A percentile compares a stretch with the other conserved stretches of the same genome.
These are phyloP conservation scores for Aquatica leii DNA, from an alignment of 2,888 invertebrate genomes.

Conservation along the genomic window DNA sequence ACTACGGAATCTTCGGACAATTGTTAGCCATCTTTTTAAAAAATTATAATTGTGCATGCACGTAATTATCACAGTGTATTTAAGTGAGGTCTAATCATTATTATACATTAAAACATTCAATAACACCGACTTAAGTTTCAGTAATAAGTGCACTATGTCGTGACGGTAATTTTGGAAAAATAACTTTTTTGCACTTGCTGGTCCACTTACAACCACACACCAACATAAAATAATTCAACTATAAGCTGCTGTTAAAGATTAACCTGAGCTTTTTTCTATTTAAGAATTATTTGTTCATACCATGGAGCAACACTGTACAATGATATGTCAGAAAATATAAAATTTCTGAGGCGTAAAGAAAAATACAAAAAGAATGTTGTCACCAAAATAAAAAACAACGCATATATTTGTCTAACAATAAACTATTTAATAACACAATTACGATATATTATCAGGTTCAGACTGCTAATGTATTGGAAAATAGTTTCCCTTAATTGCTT, in stretches of 20 bases:
- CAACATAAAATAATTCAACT: conserved; percentile 5
- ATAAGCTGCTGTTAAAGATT: conserved; percentile 13
- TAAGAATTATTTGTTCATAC: conserved; percentile 5
- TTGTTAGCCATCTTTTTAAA: not conserved
- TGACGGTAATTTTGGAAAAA: too few species aligned
- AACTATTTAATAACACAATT: too few species aligned
- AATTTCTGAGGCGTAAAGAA: too few species aligned
- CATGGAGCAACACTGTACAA: conserved; percentile 19
- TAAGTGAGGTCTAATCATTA: conserved; percentile 3
- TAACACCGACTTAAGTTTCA: too few species aligned
- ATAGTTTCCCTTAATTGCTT: too few species aligned
- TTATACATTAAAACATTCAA: not conserved
- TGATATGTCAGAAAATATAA: conserved; percentile 22
- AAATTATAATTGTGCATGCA: not conserved
- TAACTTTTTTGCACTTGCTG: not conserved
- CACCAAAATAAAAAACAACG: too few species aligned
- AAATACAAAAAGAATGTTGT: too few species aligned
- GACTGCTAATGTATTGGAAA: conserved; percentile 20
- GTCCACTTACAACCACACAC: conserved; percentile 13
- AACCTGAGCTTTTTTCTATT: conserved; percentile 20
- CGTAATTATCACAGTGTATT: conserved; percentile 1
- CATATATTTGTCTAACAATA: too few species aligned
- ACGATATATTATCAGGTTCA: conserved; percentile 5
- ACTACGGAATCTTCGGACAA: not conserved
- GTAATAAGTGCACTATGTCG: too few species aligned